Percentiles rank a stretch among this genome's conserved stretches.
These are phyloP conservation scores for Cladopsammia gracilis DNA, from an alignment of 64 coral and sea anemone genomes.

Conservation along the genomic window DNA sequence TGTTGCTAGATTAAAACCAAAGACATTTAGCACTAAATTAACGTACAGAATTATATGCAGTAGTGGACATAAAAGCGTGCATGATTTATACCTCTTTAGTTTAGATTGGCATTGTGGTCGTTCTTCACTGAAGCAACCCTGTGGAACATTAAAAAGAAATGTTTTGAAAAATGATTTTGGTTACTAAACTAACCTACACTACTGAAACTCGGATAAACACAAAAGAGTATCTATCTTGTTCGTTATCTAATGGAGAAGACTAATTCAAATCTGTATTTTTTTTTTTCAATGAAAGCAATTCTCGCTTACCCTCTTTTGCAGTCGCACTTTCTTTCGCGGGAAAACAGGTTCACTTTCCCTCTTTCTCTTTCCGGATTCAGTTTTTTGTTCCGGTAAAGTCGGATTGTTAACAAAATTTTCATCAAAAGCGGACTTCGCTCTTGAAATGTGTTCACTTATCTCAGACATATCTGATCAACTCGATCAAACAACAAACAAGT, in stretches of 20 bases:
- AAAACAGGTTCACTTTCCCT: not conserved
- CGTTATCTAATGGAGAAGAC: too few species aligned
- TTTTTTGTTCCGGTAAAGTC: not conserved
- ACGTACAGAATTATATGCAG: too few species aligned
- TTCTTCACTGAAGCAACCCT: not conserved
- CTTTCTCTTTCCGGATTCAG: conserved; percentile 7
- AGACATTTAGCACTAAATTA: too few species aligned
- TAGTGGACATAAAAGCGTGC: too few species aligned
- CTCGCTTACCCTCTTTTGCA: not conserved
- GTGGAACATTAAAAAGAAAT: too few species aligned
- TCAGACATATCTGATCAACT: not conserved
- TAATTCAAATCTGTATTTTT: too few species aligned
- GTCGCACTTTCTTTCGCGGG: not conserved
- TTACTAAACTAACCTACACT: too few species aligned
- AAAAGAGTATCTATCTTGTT: too few species aligned
- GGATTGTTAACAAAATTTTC: not conserved
- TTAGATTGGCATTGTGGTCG: not conserved
- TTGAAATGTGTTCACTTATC: not conserved
- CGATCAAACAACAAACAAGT: not conserved
- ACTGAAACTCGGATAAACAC: too few species aligned
- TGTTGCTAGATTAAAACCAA: too few species aligned
- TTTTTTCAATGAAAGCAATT: not conserved
- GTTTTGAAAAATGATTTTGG: not conserved
- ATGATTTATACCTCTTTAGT: not conserved
- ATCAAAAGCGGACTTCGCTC: not conserved